Evolutionary conservation across 2,888 invertebrate species (phyloP).

Genomic region (Helleia helle): DNA sequence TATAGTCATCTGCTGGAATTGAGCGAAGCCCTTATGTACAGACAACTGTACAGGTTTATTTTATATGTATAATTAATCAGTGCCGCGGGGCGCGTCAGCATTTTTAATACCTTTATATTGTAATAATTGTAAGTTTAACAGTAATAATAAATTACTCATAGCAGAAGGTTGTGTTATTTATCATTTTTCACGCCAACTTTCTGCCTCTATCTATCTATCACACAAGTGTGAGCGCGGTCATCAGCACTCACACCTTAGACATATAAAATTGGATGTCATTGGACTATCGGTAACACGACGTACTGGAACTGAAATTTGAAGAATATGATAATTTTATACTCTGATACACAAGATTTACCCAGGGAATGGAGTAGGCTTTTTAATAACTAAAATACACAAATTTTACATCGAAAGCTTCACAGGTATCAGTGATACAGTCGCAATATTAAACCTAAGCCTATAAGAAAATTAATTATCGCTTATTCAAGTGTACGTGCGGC

Average conservation of each 20-base stretch:
- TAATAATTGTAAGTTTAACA: too few species aligned
- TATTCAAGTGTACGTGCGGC: slow-evolving; percentile 23
- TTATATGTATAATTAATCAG: too few species aligned
- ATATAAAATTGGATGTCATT: slow-evolving; percentile 24
- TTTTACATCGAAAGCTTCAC: slow-evolving; percentile 20
- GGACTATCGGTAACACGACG: slow-evolving; percentile 23
- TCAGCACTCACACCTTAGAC: too few species aligned
- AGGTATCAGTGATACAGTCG: slow-evolving; percentile 23
- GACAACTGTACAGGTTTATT: too few species aligned
- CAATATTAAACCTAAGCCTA: slow-evolving; percentile 18
- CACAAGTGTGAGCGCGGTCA: too few species aligned
- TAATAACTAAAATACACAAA: slow-evolving; percentile 23
- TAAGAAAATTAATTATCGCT: slow-evolving; percentile 12
- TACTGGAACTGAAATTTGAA: slow-evolving; percentile 21
- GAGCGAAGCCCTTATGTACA: slow-evolving; percentile 15
- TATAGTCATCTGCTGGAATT: slow-evolving; percentile 21
- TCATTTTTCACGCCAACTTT: too few species aligned
- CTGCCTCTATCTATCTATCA: too few species aligned
- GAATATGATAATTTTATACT: slow-evolving; percentile 22
- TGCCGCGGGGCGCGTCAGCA: too few species aligned
- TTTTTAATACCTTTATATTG: too few species aligned
- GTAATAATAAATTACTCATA: too few species aligned
- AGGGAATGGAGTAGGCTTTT: slow-evolving; percentile 22
- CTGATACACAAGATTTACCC: slow-evolving; percentile 13
- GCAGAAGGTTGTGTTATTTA: too few species aligned